These are phyloP conservation scores for Augochlora pura DNA, from an alignment of 1,140 invertebrate species.

Conservation along the genomic window DNA sequence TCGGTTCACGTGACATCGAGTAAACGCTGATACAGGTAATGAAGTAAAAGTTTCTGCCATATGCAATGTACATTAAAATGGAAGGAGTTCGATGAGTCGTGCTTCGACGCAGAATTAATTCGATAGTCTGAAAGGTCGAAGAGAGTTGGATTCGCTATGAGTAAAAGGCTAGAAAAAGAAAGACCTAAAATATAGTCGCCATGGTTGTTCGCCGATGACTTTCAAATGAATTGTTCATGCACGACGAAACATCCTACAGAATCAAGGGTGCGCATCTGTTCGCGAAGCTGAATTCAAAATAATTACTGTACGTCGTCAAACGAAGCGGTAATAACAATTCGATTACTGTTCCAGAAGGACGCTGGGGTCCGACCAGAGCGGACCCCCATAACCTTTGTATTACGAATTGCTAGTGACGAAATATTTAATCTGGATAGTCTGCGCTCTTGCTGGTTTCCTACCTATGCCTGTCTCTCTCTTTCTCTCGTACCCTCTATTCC, in stretches of 20 bases:
- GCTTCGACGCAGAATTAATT: background rate
- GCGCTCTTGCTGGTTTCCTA: too few species aligned
- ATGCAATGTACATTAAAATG: background rate
- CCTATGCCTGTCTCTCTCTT: background rate
- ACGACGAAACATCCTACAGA: background rate
- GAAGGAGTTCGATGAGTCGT: slow-evolving; percentile 10
- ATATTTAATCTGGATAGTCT: slow-evolving; percentile 48
- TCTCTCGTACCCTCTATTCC: background rate
- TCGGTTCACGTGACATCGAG: background rate
- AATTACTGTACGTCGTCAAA: slow-evolving; percentile 32
- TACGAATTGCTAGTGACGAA: slow-evolving; percentile 57
- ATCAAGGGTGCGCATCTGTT: slow-evolving; percentile 37
- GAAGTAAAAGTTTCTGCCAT: background rate
- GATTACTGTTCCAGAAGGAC: slow-evolving; percentile 53
- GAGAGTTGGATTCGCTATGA: background rate
- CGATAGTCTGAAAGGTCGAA: slow-evolving; percentile 12
- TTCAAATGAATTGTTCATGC: slow-evolving; percentile 7
- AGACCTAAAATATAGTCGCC: slow-evolving; percentile 26
- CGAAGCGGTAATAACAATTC: slow-evolving; percentile 52
- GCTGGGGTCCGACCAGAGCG: slow-evolving; percentile 19
- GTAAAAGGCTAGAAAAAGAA: background rate
- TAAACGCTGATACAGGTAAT: background rate
- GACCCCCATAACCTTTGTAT: slow-evolving; percentile 48
- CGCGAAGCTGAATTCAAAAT: slow-evolving; percentile 32
- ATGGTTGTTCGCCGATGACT: background rate